phyloP scores from a whole-genome alignment of 2,797 vertebrate genomes.

The Gambusia yucatana region DNA sequence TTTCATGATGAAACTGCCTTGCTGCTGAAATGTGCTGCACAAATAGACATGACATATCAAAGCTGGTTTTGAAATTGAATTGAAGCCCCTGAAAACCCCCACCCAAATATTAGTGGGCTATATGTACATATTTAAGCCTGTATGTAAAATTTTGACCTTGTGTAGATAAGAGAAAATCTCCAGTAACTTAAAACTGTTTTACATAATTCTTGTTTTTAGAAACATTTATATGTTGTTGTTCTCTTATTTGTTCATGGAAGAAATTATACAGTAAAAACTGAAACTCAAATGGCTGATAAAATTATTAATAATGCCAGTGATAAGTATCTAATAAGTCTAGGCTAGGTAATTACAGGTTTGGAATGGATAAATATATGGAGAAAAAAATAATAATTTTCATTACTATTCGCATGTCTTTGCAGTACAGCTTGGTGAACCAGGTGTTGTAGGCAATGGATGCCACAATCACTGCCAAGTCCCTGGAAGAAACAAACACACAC shows the following conservation, averaged over 20 bases:
- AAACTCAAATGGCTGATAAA: neutral
- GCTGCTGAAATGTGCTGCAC: too few relatives aligned
- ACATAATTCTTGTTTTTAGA: neutral
- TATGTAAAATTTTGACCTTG: neutral
- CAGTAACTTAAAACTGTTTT: neutral
- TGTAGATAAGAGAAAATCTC: neutral
- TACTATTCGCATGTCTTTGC: conserved; percentile 92
- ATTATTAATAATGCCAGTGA: neutral
- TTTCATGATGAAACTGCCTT: too few relatives aligned
- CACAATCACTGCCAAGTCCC: conserved; percentile 91
- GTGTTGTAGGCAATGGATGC: conserved; percentile 92
- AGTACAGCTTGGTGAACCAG: conserved; percentile 92
- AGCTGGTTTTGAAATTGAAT: neutral
- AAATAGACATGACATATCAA: neutral
- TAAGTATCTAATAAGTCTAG: neutral
- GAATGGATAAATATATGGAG: conserved; percentile 10
- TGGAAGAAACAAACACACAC: conserved; percentile 68
- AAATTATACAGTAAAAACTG: neutral
- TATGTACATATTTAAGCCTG: neutral
- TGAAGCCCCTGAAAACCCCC: neutral
- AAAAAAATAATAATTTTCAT: conserved; percentile 53
- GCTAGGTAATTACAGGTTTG: conserved; percentile 8
- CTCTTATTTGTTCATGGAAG: neutral
- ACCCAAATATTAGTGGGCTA: neutral
- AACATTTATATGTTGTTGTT: neutral